Conservation (phyloP, 2,797 vertebrate genomes). For the Notamacropus eugenii region DNA sequence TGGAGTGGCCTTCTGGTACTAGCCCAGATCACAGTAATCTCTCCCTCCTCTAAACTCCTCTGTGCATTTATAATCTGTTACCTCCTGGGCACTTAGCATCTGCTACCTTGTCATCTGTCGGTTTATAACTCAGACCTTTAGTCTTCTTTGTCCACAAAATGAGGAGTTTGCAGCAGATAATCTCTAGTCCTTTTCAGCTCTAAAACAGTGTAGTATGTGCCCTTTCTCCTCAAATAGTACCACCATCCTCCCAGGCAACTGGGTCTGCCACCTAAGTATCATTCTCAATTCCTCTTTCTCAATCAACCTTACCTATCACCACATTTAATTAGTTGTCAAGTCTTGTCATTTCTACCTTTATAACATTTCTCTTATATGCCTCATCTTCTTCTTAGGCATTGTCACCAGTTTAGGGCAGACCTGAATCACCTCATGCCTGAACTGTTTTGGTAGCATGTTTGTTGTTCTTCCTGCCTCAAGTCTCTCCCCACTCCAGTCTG, state of each 20-base stretch:
- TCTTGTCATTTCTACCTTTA: neutral
- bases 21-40: neutral
- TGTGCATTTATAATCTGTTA: neutral
- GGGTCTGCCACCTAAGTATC: neutral
- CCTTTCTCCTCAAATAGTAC: neutral
- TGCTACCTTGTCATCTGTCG: neutral
- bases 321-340: neutral
- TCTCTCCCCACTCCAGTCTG: neutral
- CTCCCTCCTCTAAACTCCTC: neutral
- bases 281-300: neutral
- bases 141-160: neutral
- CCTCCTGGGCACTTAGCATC: neutral
- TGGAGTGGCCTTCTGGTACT: neutral
- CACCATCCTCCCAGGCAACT: neutral
- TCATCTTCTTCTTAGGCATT: neutral
- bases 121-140: neutral
- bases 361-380: neutral
- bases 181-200: neutral
- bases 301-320: neutral
- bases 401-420: neutral
- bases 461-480: neutral
- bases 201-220: neutral
- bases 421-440: neutral
- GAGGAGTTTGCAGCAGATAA: neutral
- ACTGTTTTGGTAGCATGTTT: neutral